Percentiles rank a stretch among this genome's conserved stretches.
phyloP scores from a whole-genome alignment of 2,797 vertebrate species.

The Erpetoichthys calabaricus region DNA sequence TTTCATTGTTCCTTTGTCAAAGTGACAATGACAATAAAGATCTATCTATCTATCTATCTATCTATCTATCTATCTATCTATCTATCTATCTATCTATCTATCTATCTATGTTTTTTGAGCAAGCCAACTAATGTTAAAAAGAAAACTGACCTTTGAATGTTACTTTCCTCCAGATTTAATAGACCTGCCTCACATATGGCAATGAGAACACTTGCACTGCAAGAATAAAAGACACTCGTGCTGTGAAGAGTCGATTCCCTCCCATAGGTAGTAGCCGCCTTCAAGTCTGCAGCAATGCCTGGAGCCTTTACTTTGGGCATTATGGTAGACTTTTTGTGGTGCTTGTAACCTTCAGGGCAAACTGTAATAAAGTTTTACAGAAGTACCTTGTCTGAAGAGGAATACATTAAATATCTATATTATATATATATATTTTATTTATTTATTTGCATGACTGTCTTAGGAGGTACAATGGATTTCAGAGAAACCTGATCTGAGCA shows the following conservation, averaged over 20 bases:
- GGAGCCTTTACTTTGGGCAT: constrained; percentile 1
- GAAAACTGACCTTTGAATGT: not conserved
- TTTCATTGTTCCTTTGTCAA: too few relatives aligned
- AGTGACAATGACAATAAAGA: too few relatives aligned
- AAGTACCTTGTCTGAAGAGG: not conserved
- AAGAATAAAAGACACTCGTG: not conserved
- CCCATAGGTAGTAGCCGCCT: not conserved
- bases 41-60: too few relatives aligned
- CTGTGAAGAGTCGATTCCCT: not conserved
- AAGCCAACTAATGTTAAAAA: not conserved
- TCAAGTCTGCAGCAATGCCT: not conserved
- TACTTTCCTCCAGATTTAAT: not conserved
- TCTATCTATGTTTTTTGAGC: too few relatives aligned
- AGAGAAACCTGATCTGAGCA: too few relatives aligned
- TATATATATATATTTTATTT: too few relatives aligned
- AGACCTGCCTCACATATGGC: too few relatives aligned
- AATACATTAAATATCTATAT: not conserved
- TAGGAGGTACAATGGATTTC: too few relatives aligned
- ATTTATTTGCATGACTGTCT: too few relatives aligned
- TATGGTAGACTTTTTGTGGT: not conserved
- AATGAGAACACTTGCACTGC: too few relatives aligned
- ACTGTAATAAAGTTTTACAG: constrained; percentile 1
- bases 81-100: too few relatives aligned
- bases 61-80: too few relatives aligned
- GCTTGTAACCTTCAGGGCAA: constrained; percentile 2